Base-by-base conservation (phyloP, 1,140 invertebrate genomes). In the Lucilia sericata region DNA sequence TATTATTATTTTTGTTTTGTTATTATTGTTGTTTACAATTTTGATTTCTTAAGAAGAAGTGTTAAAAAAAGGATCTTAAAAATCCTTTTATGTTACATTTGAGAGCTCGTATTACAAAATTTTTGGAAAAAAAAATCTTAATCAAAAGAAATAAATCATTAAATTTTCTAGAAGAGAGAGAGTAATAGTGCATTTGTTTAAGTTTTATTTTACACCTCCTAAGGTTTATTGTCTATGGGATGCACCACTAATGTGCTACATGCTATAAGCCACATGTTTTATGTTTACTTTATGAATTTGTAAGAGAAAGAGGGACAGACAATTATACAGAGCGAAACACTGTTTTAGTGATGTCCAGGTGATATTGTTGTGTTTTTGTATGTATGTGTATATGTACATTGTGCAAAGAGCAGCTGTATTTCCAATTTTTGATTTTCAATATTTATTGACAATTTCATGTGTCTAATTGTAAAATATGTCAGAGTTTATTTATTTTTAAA, bases 391-490 rank as follows among this genome's bases (percentile, higher is more conserved):
- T 60, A 60, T 8, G 7, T 14, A 7, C 5, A 70, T 21, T 70
- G n/a, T 70, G n/a, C n/a, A 70, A 19, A 70, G 65, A 70, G 65
- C 65, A 70, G 65, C 65, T 70, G 65, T 70, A 42, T 42, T 42
- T 42, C 42, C 0, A 21, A 70, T 70, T 21, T 70, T 70, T 55
- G 51, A 55, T 17, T 55, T 55, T 55, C 51, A 17, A 55, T 55
- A 55, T 13, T 55, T 55, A 55, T 55, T 55, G 51, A 55, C 51
- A 55, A 17, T 55, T 55, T 55, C 51, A 55, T 55, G 51, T 55
- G 51, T 55, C 17, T 55, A 17, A 55, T 17, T n/a, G 51, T 42
- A 55, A n/a, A 55, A 55, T n/a, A 55, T 55, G 51, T 55, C 25
- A 55, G 51, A 14, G 42, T 42, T 42, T 42, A 30, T 30, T 30